Conservation (phyloP, 2,797 vertebrate species). For the Adelosebastes latens region DNA sequence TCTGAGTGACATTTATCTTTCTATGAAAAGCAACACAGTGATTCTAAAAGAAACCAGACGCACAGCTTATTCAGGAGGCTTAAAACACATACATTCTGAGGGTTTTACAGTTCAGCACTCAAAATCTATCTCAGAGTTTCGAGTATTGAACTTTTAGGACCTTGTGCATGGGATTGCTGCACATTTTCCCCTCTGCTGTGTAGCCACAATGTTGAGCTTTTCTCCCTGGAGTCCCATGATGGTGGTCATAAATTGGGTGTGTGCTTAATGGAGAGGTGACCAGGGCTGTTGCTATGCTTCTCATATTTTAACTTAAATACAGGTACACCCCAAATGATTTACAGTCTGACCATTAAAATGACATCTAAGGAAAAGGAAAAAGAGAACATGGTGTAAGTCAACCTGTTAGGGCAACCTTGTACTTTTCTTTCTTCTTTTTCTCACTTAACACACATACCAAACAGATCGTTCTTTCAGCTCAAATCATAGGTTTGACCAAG, state of each 20-base stretch:
- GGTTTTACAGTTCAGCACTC: constrained; percentile 80
- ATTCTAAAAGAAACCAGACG: constrained; percentile 52
- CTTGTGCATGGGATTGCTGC: neutral
- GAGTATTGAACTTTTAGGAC: constrained; percentile 18
- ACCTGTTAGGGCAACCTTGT: neutral
- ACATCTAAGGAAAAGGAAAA: constrained; percentile 26
- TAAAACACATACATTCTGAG: constrained; percentile 33
- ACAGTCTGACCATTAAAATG: constrained; percentile 50
- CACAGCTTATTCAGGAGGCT: constrained; percentile 61
- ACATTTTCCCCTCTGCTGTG: constrained; percentile 64
- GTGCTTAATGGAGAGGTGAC: constrained; percentile 47
- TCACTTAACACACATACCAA: neutral
- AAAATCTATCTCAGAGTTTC: constrained; percentile 48
- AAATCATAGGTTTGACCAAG: constrained; percentile 17
- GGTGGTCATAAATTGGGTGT: constrained; percentile 59
- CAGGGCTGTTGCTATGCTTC: constrained; percentile 36
- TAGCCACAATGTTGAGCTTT: constrained; percentile 77
- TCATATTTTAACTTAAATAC: constrained; percentile 58
- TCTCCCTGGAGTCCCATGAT: constrained; percentile 72
- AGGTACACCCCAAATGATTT: constrained; percentile 58
- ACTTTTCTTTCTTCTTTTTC: constrained; percentile 9
- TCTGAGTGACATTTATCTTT: constrained; percentile 48
- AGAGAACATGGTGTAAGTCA: constrained; percentile 34
- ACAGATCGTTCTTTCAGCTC: constrained; percentile 2
- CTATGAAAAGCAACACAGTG: constrained; percentile 80